Conservation (phyloP, 2,797 vertebrate genomes). For the Halcyon smyrnensis region DNA sequence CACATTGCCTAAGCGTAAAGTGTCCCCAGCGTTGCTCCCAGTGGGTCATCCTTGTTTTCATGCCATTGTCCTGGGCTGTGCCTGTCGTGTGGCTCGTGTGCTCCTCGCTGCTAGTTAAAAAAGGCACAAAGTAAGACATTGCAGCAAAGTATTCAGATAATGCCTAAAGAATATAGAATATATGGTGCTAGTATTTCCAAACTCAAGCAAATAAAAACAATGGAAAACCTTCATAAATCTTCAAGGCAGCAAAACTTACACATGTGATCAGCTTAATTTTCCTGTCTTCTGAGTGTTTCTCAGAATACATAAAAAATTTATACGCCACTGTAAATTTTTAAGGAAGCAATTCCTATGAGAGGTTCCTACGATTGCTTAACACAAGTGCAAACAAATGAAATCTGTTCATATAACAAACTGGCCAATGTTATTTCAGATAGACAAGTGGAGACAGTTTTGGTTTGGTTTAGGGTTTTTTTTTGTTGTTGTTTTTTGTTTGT, state of each 20-base stretch:
- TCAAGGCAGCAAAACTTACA: slow-evolving; percentile 22
- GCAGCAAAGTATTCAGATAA: not conserved
- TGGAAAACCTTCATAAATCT: slow-evolving; percentile 24
- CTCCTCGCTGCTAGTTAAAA: not conserved
- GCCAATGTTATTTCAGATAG: not conserved
- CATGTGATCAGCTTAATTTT: slow-evolving; percentile 30
- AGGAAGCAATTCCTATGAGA: slow-evolving; percentile 57
- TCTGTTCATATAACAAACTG: slow-evolving; percentile 21
- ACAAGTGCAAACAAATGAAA: slow-evolving; percentile 59
- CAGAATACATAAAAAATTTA: slow-evolving; percentile 29
- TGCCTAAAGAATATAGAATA: not conserved
- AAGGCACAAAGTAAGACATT: not conserved
- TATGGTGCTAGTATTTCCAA: not conserved
- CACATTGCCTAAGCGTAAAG: not conserved
- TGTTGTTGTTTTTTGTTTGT: no score
- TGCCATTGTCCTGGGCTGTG: not conserved
- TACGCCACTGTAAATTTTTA: slow-evolving; percentile 14
- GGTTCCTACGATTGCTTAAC: slow-evolving; percentile 47
- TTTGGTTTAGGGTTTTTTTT: not conserved
- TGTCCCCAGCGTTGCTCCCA: not conserved
- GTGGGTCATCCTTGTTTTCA: not conserved
- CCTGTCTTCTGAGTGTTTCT: slow-evolving; percentile 22
- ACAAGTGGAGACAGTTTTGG: not conserved
- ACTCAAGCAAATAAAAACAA: not conserved
- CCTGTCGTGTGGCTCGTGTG: not conserved